Base-by-base conservation (phyloP, 1,140 invertebrate genomes). In the Pogonomyrmex californicus region DNA sequence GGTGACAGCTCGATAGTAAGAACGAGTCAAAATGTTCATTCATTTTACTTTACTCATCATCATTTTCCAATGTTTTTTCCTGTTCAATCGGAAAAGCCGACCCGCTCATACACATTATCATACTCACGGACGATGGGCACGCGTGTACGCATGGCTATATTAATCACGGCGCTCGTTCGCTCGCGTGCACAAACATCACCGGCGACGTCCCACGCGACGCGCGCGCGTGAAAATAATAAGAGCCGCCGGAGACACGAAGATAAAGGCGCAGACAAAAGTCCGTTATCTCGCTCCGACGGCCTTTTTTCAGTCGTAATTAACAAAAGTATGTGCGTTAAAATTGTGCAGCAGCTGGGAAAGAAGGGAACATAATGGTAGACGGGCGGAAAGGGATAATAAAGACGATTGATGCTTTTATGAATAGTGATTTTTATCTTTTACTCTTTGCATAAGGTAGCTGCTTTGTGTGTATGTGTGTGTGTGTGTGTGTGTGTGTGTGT, bases 161-260 rank as follows among this genome's bases (percentile, higher is more conserved):
- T 82, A 88, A 88, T 87, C 86, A 86, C 85, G 54, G 36, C 41
- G 49, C 14, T 76, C 49, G 77, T 23, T 56, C 33, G 86, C 23
- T 71, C 23, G 86, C 49, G 47, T 70, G 51, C 66, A 38, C 7
- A 73, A 23, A n/a, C 66, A 4, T 38, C 65, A 41, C n/a, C 38
- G 63, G 38, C 51, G 62, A 38, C 60, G n/a, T 71, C 86, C 86
- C 86, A 88, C 87, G 86, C 70, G 70, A 51, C 58, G 65, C 47
- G 63, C 78, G 63, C 65, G 77, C 68, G 66, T 77, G 86, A 85
- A 88, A 88, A 85, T 88, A 88, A 88, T 77, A 79, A 85, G 71
- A 77, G 71, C 47, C 23, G 71, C 33, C 41, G 78, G 49, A 81
- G 62, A 79, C 77, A 62, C 47, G 23, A 10, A 70, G 44, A 60